Evolutionary conservation across 2,888 invertebrate genomes (phyloP).

Genomic region (Cloeon dipterum): DNA sequence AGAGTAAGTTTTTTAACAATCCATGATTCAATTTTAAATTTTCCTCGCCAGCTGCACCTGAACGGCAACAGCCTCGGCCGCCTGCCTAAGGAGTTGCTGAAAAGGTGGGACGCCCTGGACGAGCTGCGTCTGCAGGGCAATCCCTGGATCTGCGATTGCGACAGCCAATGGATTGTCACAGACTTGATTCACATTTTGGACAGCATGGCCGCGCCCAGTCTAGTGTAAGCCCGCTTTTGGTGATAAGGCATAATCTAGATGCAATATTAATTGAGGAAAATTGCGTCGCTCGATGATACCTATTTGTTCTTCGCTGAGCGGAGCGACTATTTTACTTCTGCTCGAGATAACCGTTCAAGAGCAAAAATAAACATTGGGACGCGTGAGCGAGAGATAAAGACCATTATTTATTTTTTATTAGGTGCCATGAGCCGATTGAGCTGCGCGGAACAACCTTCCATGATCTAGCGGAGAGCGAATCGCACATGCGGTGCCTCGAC

Average conservation of each 20-base stretch:
- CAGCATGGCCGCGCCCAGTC: slow-evolving; percentile 17
- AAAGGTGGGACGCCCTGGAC: slow-evolving; percentile 44
- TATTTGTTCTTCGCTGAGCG: too few species aligned
- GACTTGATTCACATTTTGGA: slow-evolving; percentile 31
- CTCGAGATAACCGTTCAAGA: too few species aligned
- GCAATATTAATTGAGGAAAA: too few species aligned
- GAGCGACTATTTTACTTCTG: too few species aligned
- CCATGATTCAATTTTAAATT: slow-evolving; percentile 9
- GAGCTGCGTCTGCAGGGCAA: slow-evolving; percentile 45
- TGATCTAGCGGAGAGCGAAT: slow-evolving; percentile 28
- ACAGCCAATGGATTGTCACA: slow-evolving; percentile 53
- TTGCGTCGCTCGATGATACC: too few species aligned
- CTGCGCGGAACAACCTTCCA: slow-evolving; percentile 33
- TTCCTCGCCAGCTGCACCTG: slow-evolving; percentile 33
- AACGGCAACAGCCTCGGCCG: slow-evolving; percentile 45
- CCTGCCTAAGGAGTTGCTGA: slow-evolving; percentile 55
- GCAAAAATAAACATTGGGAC: too few species aligned
- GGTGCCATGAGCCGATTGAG: slow-evolving; percentile 41
- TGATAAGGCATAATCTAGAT: neutral
- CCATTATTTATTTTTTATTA: slow-evolving; percentile 14
- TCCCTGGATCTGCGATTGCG: slow-evolving; percentile 32
- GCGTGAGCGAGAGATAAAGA: too few species aligned
- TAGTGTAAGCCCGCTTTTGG: slow-evolving; percentile 9
- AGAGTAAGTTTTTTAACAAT: slow-evolving; percentile 22
- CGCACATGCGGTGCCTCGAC: slow-evolving; percentile 41